Base-by-base conservation (phyloP, 2,888 invertebrate species). In the Embidobia sp. region DNA sequence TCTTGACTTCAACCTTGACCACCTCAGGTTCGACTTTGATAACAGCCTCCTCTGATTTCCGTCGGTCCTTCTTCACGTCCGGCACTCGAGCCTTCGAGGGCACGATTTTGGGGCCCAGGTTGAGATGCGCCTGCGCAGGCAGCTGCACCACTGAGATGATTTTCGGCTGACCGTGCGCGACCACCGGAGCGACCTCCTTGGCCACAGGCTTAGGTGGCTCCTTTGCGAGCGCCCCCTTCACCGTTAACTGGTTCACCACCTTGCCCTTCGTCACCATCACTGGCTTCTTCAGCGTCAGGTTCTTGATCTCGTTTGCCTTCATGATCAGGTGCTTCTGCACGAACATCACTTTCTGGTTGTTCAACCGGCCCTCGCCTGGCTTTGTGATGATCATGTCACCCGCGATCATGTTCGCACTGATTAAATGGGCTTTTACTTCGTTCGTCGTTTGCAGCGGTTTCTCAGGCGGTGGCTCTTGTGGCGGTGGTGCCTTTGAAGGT, bases 401-500 rank as follows among this genome's bases (percentile, higher is more conserved):
- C 59, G 88, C 88, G n/a, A 88, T 84, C 86, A 88, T 89, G 51
- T 89, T 89, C 7, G 88, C 84, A 61, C 74, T 92, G 89, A 85
- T 93, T 90, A 84, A 88, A 90, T 86, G 90, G 87, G 82, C 92
- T 91, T 83, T 92, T 87, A 83, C 90, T 90, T 82, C 90, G 89
- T 85, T 90, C 78, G 83, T 89, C 79, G 84, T 85, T 81, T 81
- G 90, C 81, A 81, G 79, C 31, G 83, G 83, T 78, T 86, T 89
- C 15, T 86, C 84, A 10, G 76, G 37, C 2, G 75, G 46, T 2
- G 72, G 10, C 5, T 84, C 84, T 0, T 81, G 31, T 27, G 70
- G 35, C 51, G 70, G 31, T 44, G 49, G 37, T 1, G 79, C 74
- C n/a, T n/a, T n/a, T n/a, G n/a, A n/a, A 7, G 55, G 42, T 15